Evolutionary conservation across 2,888 invertebrate genomes (phyloP).

Genomic region (Crioceris asparagi): DNA sequence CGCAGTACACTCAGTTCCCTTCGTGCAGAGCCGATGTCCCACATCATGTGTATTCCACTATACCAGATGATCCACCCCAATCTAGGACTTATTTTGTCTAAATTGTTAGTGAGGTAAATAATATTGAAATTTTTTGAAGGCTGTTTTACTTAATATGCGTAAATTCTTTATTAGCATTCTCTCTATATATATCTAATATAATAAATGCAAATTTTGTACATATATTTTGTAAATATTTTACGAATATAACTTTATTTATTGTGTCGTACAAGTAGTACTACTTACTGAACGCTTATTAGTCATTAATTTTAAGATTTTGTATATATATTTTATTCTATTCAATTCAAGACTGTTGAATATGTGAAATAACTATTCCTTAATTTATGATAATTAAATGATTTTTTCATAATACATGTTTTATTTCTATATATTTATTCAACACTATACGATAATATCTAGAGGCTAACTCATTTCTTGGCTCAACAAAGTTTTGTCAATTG

Average conservation of each 20-base stretch:
- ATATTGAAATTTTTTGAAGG: slow-evolving; percentile 25
- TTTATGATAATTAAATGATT: slow-evolving; percentile 23
- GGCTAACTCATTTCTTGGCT: too few species aligned
- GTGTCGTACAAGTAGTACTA: slow-evolving; percentile 22
- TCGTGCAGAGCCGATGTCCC: slow-evolving; percentile 26
- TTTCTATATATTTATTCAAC: background rate
- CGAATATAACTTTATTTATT: slow-evolving; percentile 28
- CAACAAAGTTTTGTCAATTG: too few species aligned
- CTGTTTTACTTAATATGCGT: slow-evolving; percentile 25
- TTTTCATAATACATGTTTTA: slow-evolving; percentile 13
- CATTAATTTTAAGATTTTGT: slow-evolving; percentile 34
- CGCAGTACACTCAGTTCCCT: slow-evolving; percentile 33
- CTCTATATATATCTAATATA: too few species aligned
- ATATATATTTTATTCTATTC: slow-evolving; percentile 27
- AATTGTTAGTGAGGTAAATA: slow-evolving; percentile 16
- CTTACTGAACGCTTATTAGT: slow-evolving; percentile 36
- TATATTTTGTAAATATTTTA: slow-evolving; percentile 31
- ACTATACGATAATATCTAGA: background rate
- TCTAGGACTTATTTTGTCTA: slow-evolving; percentile 39
- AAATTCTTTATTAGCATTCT: too few species aligned
- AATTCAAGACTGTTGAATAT: slow-evolving; percentile 37
- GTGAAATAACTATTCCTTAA: slow-evolving; percentile 29
- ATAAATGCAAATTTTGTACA: slow-evolving; percentile 25
- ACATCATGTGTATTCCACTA: slow-evolving; percentile 38
- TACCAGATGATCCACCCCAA: slow-evolving; percentile 36